These are phyloP conservation scores for Peromyscus maniculatus DNA, from an alignment of 2,113 vertebrate species.

Conservation along the genomic window DNA sequence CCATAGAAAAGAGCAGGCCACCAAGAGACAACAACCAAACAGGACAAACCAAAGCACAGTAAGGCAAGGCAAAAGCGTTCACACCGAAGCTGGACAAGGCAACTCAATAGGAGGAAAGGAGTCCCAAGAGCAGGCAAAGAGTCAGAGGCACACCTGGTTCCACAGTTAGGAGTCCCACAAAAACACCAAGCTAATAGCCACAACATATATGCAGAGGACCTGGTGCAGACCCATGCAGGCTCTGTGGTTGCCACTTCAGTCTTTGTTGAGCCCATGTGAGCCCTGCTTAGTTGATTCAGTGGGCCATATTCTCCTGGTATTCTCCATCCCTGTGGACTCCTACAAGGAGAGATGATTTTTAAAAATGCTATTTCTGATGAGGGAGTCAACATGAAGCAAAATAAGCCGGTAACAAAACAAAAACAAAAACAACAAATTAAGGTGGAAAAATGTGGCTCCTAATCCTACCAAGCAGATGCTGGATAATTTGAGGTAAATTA, in stretches of 20 bases:
- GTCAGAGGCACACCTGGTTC: not conserved
- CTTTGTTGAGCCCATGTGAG: not conserved
- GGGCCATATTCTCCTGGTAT: not conserved
- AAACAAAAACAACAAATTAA: constrained; percentile 33
- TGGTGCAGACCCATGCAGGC: not conserved
- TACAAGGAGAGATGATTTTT: not conserved
- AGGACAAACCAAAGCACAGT: not conserved
- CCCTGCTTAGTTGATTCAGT: not conserved
- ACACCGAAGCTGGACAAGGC: not conserved
- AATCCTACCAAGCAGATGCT: not conserved
- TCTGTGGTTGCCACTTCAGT: not conserved
- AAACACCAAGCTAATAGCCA: not conserved
- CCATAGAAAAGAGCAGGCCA: not conserved
- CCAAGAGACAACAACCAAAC: not conserved
- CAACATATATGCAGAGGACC: not conserved
- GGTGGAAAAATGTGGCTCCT: not conserved
- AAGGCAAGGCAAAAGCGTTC: not conserved
- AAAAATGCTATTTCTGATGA: not conserved
- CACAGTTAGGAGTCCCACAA: not conserved
- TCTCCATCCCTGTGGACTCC: not conserved
- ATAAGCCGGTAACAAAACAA: not conserved
- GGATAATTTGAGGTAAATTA: not conserved
- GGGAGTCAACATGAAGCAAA: not conserved
- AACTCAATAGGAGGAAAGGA: not conserved
- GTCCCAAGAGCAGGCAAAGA: not conserved